Percentiles rank a stretch among this genome's conserved stretches.
phyloP scores from a whole-genome alignment of 1,140 invertebrate genomes.

The Carcinoscorpius rotundicauda region DNA sequence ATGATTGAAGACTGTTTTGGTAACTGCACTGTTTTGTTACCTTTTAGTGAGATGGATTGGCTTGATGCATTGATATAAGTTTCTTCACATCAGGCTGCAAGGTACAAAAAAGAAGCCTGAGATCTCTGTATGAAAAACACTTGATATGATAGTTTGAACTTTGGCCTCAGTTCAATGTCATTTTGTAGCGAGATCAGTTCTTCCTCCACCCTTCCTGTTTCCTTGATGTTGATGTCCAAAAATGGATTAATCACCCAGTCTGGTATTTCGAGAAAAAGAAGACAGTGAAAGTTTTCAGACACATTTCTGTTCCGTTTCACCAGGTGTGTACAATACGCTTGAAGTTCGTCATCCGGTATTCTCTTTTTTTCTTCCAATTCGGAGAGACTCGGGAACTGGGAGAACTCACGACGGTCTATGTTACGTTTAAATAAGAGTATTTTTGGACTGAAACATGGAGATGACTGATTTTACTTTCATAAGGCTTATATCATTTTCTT shows the following conservation, averaged over 20 bases:
- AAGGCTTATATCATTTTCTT: constrained; percentile 19
- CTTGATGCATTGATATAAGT: constrained; percentile 3
- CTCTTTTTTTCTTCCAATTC: constrained; percentile 1
- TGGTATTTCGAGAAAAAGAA: constrained; percentile 17
- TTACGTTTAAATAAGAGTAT: constrained; percentile 15
- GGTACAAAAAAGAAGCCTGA: constrained; percentile 7
- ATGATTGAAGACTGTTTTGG: too few species aligned
- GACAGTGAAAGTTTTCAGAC: constrained; percentile 17
- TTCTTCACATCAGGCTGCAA: constrained; percentile 10
- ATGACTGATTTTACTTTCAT: constrained; percentile 17
- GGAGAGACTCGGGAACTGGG: constrained; percentile 15
- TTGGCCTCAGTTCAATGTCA: constrained; percentile 14
- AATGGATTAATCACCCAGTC: constrained; percentile 16
- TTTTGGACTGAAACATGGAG: constrained; percentile 16
- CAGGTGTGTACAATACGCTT: constrained; percentile 1
- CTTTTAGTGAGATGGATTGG: constrained; percentile 5
- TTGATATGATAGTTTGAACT: constrained; percentile 20
- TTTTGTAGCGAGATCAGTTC: constrained; percentile 7
- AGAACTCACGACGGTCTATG: constrained; percentile 1
- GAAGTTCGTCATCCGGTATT: not conserved
- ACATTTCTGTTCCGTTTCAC: constrained; percentile 15
- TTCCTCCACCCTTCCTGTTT: constrained; percentile 1
- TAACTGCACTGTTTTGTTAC: too few species aligned
- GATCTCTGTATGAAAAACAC: constrained; percentile 17
- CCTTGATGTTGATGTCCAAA: constrained; percentile 6